Evolutionary conservation across 2,797 vertebrate genomes (phyloP), one percentile per base, ranked within the genome.

Genomic region (Peromyscus eremicus): DNA sequence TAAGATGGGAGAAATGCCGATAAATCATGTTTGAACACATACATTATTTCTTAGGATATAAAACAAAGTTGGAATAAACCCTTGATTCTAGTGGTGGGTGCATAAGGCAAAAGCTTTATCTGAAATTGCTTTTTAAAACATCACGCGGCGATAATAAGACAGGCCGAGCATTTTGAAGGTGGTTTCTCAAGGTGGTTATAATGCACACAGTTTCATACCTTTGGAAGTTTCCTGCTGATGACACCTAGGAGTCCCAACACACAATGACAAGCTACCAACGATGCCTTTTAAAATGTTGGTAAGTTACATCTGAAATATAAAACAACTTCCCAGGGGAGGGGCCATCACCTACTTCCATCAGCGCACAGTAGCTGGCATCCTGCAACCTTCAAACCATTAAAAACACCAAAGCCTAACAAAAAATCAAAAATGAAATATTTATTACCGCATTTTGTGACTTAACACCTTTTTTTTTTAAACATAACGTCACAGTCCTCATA

Each of bases 341-440:
- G 21, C 29, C 68, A 52, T 64, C 76, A 92, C 10, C 37, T 75
- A 60, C 17, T 92, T 71, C 90, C 55, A 79, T n/a, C 11, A 70
- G 62, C 25, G 6, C 16, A n/a, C 52, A 76, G 0, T n/a, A 75
- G 49, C n/a, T 19, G 52, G 77, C 49, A 71, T 34, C 81, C 92
- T 90, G 93, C 84, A 91, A 73, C 81, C 60, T 97, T 60, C 97
- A 97, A 86, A 96, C 97, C 95, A 99, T 98, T 98, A 99, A 99
- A 99, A 99, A 99, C 99, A 99, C 99, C 99, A 99, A 99, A 99
- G 99, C 99, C 99, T 99, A 99, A 99, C 99, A 99, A 99, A 99
- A 99, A 99, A 99, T 99, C 99, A 99, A 99, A 99, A 99, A 99
- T 99, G 99, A 99, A 99, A 99, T 99, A 99, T 99, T 99, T 99